phyloP scores from a whole-genome alignment of 2,888 invertebrate species.

The Pilophorus perplexus region DNA sequence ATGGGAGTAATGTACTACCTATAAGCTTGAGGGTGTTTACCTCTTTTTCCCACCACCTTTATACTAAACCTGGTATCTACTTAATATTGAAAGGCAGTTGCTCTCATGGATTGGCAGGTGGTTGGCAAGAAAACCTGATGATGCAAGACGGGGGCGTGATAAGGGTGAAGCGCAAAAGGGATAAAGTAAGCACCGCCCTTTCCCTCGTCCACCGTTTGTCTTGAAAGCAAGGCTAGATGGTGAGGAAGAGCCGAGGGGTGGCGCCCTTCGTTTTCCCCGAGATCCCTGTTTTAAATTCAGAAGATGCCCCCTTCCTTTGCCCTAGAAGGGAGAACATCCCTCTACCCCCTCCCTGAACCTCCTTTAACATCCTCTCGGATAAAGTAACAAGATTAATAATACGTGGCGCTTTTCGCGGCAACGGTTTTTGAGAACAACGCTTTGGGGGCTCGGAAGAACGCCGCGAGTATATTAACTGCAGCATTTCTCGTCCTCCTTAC shows the following conservation, averaged over 20 bases:
- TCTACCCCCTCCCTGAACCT: neutral
- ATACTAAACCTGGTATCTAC: too few relatives aligned
- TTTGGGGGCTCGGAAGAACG: constrained; percentile 8
- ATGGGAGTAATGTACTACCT: too few relatives aligned
- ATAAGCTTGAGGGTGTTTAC: too few relatives aligned
- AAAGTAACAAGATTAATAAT: constrained; percentile 30
- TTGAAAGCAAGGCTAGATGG: neutral
- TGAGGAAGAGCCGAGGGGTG: neutral
- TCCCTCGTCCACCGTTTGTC: neutral
- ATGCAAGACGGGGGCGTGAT: neutral
- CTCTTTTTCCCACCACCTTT: too few relatives aligned
- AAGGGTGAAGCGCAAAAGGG: neutral
- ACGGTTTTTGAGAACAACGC: constrained; percentile 27
- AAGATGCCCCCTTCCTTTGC: constrained; percentile 16
- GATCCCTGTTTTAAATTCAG: constrained; percentile 23
- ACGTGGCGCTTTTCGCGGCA: constrained; percentile 17
- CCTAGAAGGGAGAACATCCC: neutral
- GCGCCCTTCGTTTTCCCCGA: neutral
- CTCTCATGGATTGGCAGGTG: neutral
- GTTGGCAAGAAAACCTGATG: neutral
- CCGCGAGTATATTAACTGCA: constrained; percentile 28
- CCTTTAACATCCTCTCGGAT: neutral
- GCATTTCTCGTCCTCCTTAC: constrained; percentile 20
- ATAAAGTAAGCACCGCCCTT: neutral
- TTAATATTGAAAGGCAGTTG: neutral